Evolutionary conservation across 2,113 vertebrate species (phyloP).

Genomic region (Alexandromys fortis): DNA sequence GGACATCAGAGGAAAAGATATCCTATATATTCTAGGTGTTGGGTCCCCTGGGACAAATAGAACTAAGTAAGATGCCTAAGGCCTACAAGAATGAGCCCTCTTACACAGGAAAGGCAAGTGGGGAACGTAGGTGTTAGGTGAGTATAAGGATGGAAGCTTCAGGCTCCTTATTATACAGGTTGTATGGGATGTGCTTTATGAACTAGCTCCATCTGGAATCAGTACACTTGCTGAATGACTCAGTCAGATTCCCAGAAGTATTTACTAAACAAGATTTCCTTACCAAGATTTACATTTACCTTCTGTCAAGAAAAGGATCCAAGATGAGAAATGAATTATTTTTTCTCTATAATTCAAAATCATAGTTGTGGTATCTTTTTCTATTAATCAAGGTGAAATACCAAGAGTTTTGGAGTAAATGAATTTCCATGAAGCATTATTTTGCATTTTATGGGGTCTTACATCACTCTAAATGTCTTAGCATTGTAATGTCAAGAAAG

Average conservation of each 20-base stretch:
- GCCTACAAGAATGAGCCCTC: background rate
- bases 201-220: background rate
- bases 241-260: background rate
- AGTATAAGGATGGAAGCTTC: background rate
- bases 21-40: background rate
- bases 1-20: background rate
- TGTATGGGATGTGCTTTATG: background rate
- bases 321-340: background rate
- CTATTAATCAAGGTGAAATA: background rate
- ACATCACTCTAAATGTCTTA: background rate
- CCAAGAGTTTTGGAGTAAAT: background rate
- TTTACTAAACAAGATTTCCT: background rate
- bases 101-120: too few species aligned
- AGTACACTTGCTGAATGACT: background rate
- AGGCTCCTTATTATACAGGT: accelerated
- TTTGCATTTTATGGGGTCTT: background rate
- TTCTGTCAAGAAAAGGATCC: background rate
- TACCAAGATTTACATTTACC: background rate
- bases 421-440: background rate
- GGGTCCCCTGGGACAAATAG: background rate
- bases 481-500: background rate
- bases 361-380: background rate
- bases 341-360: background rate
- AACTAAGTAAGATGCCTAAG: background rate
- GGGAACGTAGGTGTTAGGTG: background rate